Percentiles rank a stretch among this genome's conserved stretches.
Evolutionary conservation across 2,113 vertebrate genomes (phyloP).

Genomic region (Perognathus longimembris): DNA sequence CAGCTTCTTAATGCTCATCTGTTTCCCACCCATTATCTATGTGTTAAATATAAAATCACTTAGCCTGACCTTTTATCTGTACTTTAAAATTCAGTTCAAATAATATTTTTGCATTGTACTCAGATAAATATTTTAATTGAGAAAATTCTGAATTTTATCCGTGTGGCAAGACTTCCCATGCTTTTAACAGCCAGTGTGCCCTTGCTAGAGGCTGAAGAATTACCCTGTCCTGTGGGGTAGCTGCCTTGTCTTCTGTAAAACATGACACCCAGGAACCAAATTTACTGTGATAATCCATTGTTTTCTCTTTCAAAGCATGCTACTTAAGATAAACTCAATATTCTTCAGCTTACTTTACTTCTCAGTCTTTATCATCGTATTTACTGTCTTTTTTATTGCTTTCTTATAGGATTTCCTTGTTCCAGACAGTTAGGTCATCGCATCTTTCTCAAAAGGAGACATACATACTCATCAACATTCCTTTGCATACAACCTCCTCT

Average conservation of each 20-base stretch:
- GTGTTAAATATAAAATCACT: constrained; percentile 45
- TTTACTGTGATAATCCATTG: constrained; percentile 33
- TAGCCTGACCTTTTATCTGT: neutral
- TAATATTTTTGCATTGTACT: neutral
- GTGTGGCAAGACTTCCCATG: neutral
- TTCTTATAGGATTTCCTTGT: constrained; percentile 36
- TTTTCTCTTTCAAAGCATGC: neutral
- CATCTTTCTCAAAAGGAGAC: neutral
- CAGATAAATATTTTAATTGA: neutral
- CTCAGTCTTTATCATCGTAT: constrained; percentile 13
- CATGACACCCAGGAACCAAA: neutral
- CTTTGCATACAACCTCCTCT: neutral
- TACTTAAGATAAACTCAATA: constrained; percentile 48
- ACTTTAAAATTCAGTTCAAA: constrained; percentile 48
- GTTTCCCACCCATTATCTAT: neutral
- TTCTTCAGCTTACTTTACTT: neutral
- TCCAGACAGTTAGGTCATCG: neutral
- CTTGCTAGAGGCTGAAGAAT: constrained; percentile 2
- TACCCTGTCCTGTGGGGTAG: neutral
- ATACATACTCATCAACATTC: neutral
- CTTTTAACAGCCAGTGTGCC: neutral
- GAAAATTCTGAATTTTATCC: neutral
- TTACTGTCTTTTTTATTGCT: neutral
- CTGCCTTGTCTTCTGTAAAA: neutral
- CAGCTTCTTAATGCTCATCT: neutral